These are phyloP conservation scores for Himalopsyche japonica DNA, from an alignment of 2,888 invertebrate species.

Conservation along the genomic window DNA sequence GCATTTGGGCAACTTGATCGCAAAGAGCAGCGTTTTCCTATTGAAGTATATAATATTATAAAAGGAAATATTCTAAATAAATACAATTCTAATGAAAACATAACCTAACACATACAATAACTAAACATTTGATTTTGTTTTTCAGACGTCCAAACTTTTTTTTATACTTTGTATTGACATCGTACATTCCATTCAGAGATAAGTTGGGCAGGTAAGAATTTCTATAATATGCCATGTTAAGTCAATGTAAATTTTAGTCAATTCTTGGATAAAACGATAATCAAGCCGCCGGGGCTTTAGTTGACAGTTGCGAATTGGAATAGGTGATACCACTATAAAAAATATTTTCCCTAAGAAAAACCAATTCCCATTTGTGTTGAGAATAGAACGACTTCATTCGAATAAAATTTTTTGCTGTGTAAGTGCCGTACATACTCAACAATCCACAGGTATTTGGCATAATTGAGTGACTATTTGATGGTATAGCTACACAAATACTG, in stretches of 20 bases:
- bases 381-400: too few relatives aligned
- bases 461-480: too few relatives aligned
- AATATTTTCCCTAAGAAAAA: not conserved
- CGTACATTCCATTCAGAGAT: conserved; percentile 33
- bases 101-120: conserved; percentile 29
- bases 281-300: not conserved
- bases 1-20: conserved; percentile 84
- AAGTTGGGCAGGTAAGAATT: conserved; percentile 28
- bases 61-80: not conserved
- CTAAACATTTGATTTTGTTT: conserved; percentile 35
- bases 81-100: not conserved
- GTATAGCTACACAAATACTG: too few relatives aligned
- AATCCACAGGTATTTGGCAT: too few relatives aligned
- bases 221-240: conserved; percentile 26
- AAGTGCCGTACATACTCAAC: too few relatives aligned
- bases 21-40: conserved; percentile 85
- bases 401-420: too few relatives aligned
- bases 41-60: not conserved
- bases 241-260: not conserved
- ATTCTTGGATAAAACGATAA: not conserved
- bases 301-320: not conserved
- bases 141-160: conserved; percentile 37
- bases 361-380: not conserved
- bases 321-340: not conserved
- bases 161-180: conserved; percentile 35